phyloP scores from a whole-genome alignment of 2,888 invertebrate species.

The Caenorhabditis uteleia region DNA sequence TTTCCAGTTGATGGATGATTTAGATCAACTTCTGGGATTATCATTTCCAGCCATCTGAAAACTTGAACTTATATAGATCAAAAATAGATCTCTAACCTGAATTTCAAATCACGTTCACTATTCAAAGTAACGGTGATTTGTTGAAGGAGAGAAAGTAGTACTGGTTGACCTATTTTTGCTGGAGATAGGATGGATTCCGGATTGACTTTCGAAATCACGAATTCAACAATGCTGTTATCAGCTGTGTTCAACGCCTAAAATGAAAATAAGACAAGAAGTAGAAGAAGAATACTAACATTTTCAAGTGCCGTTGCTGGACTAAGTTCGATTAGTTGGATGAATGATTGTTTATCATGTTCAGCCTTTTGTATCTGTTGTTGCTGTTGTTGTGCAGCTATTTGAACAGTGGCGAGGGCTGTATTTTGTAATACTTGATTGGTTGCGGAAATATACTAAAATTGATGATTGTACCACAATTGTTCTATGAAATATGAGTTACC shows the following conservation, averaged over 20 bases:
- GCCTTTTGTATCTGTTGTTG: constrained; percentile 15
- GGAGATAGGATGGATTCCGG: constrained; percentile 76
- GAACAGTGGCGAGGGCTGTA: constrained; percentile 16
- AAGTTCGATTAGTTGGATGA: neutral
- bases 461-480: neutral
- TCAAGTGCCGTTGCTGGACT: no score
- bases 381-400: constrained; percentile 24
- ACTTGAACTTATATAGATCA: neutral
- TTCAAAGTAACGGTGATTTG: constrained; percentile 73
- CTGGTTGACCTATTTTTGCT: constrained; percentile 80
- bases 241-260: constrained; percentile 83
- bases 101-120: constrained; percentile 58
- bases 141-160: constrained; percentile 88
- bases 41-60: constrained; percentile 45
- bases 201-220: constrained; percentile 84
- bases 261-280: neutral
- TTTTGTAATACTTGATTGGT: constrained; percentile 22
- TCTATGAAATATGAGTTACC: constrained; percentile 6
- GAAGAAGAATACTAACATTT: neutral
- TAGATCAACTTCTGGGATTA: constrained; percentile 39
- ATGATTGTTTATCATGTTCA: neutral
- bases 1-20: constrained; percentile 31
- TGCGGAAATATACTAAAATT: constrained; percentile 16
- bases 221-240: constrained; percentile 85
- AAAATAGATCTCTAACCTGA: constrained; percentile 24